A percentile compares a stretch with the other conserved stretches of the same genome.
These are phyloP conservation scores for Alviniconcha marisindica DNA, from an alignment of 1,140 invertebrate genomes.

Conservation along the genomic window DNA sequence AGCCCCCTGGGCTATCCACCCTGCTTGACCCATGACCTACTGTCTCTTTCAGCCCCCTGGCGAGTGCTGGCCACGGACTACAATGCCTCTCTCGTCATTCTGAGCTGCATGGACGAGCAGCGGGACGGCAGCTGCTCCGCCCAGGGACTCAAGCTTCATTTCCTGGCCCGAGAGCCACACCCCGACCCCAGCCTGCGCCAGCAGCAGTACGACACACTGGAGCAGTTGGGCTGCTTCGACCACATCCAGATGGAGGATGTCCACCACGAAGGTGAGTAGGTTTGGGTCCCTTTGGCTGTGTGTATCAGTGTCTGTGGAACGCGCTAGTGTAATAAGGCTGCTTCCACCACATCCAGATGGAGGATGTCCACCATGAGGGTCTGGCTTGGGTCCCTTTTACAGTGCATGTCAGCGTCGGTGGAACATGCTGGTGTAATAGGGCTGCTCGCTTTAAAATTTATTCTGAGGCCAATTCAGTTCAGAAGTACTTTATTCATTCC, in stretches of 20 bases:
- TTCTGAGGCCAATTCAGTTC: too few species aligned
- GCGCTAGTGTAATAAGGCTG: too few species aligned
- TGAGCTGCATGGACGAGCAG: conserved; percentile 30
- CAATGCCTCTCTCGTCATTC: not conserved
- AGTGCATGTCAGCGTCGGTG: too few species aligned
- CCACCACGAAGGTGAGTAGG: conserved; percentile 13
- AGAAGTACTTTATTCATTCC: too few species aligned
- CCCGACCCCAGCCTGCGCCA: not conserved
- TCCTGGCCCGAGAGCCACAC: conserved; percentile 7
- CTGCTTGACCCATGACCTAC: too few species aligned
- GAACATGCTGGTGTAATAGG: too few species aligned
- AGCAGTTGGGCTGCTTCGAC: conserved; percentile 5
- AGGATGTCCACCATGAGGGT: too few species aligned
- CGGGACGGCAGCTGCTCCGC: conserved; percentile 30
- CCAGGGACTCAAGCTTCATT: not conserved
- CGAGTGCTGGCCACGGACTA: conserved; percentile 22
- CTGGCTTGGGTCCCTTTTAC: too few species aligned
- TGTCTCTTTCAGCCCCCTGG: not conserved
- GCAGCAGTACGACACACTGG: not conserved
- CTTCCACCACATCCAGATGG: too few species aligned
- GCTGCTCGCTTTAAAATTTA: too few species aligned
- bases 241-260: not conserved
- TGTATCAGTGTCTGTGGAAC: not conserved
- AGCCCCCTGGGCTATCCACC: too few species aligned
- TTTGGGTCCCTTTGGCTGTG: not conserved